Conservation (phyloP, 1,140 invertebrate genomes). For the Plectrocnemia conspersa region DNA sequence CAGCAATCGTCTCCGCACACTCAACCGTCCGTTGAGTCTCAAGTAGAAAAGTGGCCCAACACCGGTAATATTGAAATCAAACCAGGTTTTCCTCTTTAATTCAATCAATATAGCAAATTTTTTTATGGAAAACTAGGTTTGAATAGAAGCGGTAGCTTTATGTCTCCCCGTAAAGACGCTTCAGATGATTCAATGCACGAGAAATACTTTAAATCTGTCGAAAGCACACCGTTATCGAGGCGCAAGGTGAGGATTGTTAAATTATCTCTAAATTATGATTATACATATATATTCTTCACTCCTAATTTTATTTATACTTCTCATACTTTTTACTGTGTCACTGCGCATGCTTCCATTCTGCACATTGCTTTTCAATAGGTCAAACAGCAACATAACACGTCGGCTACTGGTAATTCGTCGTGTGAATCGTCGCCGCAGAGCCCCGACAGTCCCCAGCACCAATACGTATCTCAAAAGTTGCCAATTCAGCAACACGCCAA, state of each 20-base stretch:
- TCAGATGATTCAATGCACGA: constrained; percentile 79
- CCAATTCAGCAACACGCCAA: constrained; percentile 16
- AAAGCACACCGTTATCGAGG: constrained; percentile 55
- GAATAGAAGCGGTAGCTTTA: constrained; percentile 68
- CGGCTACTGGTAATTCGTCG: constrained; percentile 44
- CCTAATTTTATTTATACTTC: no score
- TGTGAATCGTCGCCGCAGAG: constrained; percentile 50
- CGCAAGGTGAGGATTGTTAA: constrained; percentile 43
- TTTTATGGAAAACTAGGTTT: constrained; percentile 37
- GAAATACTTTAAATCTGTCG: constrained; percentile 66
- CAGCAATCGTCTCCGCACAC: constrained; percentile 24
- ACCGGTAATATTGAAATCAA: constrained; percentile 14
- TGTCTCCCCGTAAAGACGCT: constrained; percentile 58
- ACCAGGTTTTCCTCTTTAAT: constrained; percentile 2
- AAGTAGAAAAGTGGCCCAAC: constrained; percentile 24
- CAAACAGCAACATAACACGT: constrained; percentile 30
- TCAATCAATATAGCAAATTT: not conserved
- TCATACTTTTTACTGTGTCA: constrained; percentile 4
- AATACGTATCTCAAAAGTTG: constrained; percentile 17
- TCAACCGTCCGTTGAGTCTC: constrained; percentile 16
- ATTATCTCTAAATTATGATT: not conserved
- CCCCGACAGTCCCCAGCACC: constrained; percentile 44
- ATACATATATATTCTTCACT: not conserved
- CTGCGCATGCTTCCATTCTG: constrained; percentile 18
- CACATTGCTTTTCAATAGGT: constrained; percentile 22